Evolutionary conservation across 2,888 invertebrate genomes (phyloP), one percentile per base, ranked within the genome.

Genomic region (Athripsodes cinereus): DNA sequence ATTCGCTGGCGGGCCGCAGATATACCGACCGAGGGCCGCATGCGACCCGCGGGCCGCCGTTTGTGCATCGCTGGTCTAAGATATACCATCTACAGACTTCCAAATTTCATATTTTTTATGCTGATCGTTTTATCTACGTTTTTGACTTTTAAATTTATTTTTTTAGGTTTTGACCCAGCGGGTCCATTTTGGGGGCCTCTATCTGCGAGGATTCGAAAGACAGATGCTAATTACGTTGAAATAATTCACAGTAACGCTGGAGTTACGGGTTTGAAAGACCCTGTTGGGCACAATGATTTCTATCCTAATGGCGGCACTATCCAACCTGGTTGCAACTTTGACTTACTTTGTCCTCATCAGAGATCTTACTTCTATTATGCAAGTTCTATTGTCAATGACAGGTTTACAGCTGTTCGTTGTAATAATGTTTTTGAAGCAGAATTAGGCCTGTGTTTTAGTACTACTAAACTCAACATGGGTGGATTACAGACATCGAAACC

Each of bases 341-440:
- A 53, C 22, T 16, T 57, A 2, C 54, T 40, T 2, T 61, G 61
- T 22, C 52, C 61, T 6, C 61, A 61, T 31, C 40, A 40, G 18
- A 59, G 57, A 48, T 60, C 69, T 1, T 75, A 72, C 53, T 67
- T 71, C 19, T 73, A 72, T 60, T 70, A 74, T 69, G 72, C 72
- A 0, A 66, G 72, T 21, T 67, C 72, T 1, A 64, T 76, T 1
- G 71, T 65, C 57, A 54, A 71, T 53, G 66, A 74, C 44, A 69
- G 72, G 57, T 65, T 75, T 8, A 52, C 65, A 0, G 74, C 71
- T 1, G 69, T 69, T 34, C 67, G 69, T 57, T 76, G 76, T 52
- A 61, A 48, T 0, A 66, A 59, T 19, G 46, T 66, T 2, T 65
- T 64, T 21, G 69, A 74, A n/a, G n/a, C n/a, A n/a, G n/a, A n/a